phyloP scores from a whole-genome alignment of 2,113 vertebrate species.

The Progne subis region DNA sequence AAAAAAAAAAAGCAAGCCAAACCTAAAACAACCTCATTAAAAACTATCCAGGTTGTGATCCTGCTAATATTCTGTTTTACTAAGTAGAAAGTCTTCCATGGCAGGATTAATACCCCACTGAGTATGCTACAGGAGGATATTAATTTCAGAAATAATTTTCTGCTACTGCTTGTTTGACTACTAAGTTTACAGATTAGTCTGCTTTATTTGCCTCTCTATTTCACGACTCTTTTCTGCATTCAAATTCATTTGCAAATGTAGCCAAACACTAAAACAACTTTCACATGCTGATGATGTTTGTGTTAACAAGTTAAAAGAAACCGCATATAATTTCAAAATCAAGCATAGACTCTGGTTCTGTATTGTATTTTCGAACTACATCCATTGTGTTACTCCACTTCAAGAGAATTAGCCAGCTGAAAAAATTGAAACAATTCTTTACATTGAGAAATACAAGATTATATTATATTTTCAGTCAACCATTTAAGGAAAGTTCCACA shows the following conservation, averaged over 20 bases:
- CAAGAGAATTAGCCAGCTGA: not conserved
- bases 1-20: rapidly evolving
- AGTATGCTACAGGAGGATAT: not conserved
- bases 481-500: not conserved
- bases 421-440: not conserved
- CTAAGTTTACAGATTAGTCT: not conserved
- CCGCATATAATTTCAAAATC: not conserved
- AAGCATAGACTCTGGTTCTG: not conserved
- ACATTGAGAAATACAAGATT: not conserved
- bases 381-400: not conserved
- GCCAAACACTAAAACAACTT: not conserved
- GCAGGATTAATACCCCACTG: not conserved
- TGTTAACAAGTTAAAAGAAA: not conserved
- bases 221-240: not conserved
- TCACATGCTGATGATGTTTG: not conserved
- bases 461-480: not conserved
- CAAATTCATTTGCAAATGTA: not conserved
- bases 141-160: not conserved
- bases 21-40: not conserved
- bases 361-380: not conserved
- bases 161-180: not conserved
- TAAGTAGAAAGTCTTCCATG: not conserved
- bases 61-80: not conserved
- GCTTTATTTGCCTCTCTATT: not conserved
- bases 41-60: not conserved